Conservation (phyloP, 64 coral and sea anemone species). For the Montipora efflorescens region DNA sequence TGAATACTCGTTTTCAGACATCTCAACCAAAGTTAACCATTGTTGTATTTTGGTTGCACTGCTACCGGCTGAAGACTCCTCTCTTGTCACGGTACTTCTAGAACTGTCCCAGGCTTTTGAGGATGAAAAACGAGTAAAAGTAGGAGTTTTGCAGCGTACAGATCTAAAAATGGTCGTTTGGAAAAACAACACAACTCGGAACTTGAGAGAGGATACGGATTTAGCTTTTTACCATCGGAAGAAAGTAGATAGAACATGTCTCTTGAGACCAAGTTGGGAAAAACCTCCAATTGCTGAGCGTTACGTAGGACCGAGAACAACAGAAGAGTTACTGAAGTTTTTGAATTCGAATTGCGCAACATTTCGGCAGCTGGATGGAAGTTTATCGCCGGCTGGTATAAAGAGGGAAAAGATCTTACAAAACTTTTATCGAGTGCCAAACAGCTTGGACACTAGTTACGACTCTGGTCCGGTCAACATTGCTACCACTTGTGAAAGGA, state of each 20-base stretch:
- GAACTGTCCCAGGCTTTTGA: constrained; percentile 41
- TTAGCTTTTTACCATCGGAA: constrained; percentile 49
- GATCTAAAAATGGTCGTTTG: neutral
- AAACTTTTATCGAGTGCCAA: constrained; percentile 64
- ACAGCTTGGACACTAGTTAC: neutral
- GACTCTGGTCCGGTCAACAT: constrained; percentile 42
- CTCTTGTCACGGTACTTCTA: constrained; percentile 6
- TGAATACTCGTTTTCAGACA: constrained; percentile 52
- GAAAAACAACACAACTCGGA: neutral
- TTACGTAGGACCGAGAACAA: constrained; percentile 31
- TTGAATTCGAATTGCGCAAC: constrained; percentile 67
- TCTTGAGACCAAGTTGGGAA: constrained; percentile 39
- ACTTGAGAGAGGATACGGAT: neutral
- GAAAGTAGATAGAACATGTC: constrained; percentile 51
- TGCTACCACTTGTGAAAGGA: constrained; percentile 54
- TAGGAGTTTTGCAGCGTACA: constrained; percentile 33
- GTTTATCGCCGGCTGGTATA: constrained; percentile 38
- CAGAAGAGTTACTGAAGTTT: constrained; percentile 56
- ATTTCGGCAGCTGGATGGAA: constrained; percentile 53
- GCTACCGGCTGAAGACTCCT: neutral
- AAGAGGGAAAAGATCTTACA: constrained; percentile 36
- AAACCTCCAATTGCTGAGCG: constrained; percentile 11
- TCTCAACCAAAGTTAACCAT: neutral
- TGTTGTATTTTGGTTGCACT: constrained; percentile 22
- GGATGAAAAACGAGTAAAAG: constrained; percentile 21